Evolutionary conservation across 2,113 vertebrate genomes (phyloP), one percentile per base, ranked within the genome.

Genomic region (Scophthalmus maximus): DNA sequence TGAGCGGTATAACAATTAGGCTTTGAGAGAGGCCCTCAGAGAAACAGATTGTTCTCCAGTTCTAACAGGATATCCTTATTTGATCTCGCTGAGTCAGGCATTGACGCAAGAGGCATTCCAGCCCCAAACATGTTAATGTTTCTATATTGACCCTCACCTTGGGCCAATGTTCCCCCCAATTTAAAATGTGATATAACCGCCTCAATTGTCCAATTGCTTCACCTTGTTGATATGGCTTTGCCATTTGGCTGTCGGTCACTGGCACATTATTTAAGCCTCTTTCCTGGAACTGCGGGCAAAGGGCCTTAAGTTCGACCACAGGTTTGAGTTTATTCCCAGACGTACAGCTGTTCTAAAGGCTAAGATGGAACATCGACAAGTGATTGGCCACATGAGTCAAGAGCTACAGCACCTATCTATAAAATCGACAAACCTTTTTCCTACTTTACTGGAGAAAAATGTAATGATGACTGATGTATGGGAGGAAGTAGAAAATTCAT

Each of bases 51-150:
- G 68, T 89, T 82, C 69, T 65, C 71, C 58, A 61, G 44, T 75
- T 83, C 26, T 72, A 88, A 84, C 74, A 87, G 78, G 84, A 88
- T 44, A 40, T 87, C 69, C 84, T 86, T 58, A 65, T 86, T 86
- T 85, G 55, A 88, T 74, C 50, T 65, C 2, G 25, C 76, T 68
- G 64, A 84, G 61, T 86, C 60, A 82, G 53, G 12, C 57, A 34
- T 3, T 90, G 83, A 89, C 53, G 73, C 60, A 88, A 58, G 51
- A 64, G 23, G 25, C 51, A 25, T 22, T 6, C 20, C 25, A 44
- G 68, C 14, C 4, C 22, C n/a, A 32, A 51, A 46, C 27, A 44
- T 61, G 38, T 65, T 12, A 62, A 51, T 27, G 52, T 86, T 87
- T 84, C 77, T 62, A 58, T 83, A 61, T 63, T 67, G 79, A 84